Evolutionary conservation across 2,113 vertebrate genomes (phyloP).

Genomic region (Morone chrysops): DNA sequence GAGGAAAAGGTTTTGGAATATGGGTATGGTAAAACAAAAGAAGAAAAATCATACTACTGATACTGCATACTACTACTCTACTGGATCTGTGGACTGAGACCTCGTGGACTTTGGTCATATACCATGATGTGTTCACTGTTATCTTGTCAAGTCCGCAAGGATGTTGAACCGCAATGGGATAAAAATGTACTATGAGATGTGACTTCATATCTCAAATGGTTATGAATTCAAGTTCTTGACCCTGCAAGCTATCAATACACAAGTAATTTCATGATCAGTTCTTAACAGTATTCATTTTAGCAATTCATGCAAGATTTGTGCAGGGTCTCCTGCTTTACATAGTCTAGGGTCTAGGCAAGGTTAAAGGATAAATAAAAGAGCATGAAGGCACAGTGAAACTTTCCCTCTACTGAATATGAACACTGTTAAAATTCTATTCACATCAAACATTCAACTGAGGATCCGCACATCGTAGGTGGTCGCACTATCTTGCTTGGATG

Average conservation of each 20-base stretch:
- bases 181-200: not conserved
- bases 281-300: not conserved
- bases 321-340: conserved; percentile 2
- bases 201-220: not conserved
- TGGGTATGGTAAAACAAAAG: not conserved
- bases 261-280: not conserved
- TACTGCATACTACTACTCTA: no score
- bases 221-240: not conserved
- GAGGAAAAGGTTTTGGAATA: not conserved
- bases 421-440: not conserved
- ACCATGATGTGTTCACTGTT: not conserved
- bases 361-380: conserved; percentile 3
- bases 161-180: no score
- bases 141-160: not conserved
- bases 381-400: not conserved
- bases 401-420: not conserved
- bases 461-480: not conserved
- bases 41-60: not conserved
- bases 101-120: not conserved
- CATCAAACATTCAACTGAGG: conserved; percentile 1
- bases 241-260: not conserved
- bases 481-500: not conserved
- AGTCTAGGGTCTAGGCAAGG: not conserved
- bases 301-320: not conserved
- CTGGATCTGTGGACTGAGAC: not conserved